Conservation (phyloP, 2,113 vertebrate species). For the Sialia sialis region DNA sequence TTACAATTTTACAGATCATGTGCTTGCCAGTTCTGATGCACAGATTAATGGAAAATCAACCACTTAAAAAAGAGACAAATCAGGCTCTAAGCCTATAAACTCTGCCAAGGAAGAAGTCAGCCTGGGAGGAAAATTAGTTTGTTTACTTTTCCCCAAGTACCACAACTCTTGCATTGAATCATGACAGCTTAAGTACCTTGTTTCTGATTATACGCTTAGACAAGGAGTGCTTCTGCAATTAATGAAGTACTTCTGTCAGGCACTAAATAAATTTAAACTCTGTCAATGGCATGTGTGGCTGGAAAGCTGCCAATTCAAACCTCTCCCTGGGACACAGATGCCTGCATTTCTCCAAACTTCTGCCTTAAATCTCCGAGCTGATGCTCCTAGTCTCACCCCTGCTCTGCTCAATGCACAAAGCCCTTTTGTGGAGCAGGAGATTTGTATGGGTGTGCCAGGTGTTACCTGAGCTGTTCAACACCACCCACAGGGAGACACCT, state of each 20-base stretch:
- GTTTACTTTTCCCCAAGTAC: background rate
- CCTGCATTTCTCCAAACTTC: background rate
- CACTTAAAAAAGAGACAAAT: background rate
- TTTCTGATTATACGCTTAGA: background rate
- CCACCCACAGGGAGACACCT: background rate
- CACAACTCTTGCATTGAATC: background rate
- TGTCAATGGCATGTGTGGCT: background rate
- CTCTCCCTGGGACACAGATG: background rate
- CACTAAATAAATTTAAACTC: background rate
- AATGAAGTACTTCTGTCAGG: background rate
- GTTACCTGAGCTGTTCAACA: background rate
- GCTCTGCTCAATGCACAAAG: background rate
- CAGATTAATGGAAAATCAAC: background rate
- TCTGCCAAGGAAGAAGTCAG: background rate
- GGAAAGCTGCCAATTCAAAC: background rate
- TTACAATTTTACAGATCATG: background rate
- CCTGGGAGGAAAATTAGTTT: background rate
- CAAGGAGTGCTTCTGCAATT: background rate
- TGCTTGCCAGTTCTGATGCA: background rate
- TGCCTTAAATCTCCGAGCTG: background rate
- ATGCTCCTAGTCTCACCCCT: background rate
- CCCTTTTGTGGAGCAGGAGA: background rate
- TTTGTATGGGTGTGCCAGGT: background rate
- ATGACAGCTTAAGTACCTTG: background rate
- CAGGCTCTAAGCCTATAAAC: background rate